These are phyloP conservation scores for Heliopora coerulea DNA, from an alignment of 92 coral and sea anemone genomes.

Conservation along the genomic window DNA sequence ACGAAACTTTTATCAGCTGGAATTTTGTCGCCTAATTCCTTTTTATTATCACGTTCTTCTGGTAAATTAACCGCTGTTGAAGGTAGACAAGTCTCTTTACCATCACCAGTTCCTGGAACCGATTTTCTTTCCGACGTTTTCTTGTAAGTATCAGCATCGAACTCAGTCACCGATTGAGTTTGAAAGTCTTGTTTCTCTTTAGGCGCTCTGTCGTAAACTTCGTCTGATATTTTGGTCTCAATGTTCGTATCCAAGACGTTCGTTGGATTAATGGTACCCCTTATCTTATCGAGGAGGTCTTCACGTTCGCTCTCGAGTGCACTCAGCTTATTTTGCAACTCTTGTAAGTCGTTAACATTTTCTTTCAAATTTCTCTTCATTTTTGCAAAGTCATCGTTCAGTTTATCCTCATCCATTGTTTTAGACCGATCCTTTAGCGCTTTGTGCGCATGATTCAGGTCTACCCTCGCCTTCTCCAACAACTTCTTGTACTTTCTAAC, in stretches of 20 bases:
- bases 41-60: neutral
- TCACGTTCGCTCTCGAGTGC: constrained; percentile 10
- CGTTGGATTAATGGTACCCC: neutral
- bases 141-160: constrained; percentile 44
- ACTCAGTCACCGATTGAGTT: too few species aligned
- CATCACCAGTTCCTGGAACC: neutral
- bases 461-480: constrained; percentile 39
- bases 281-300: constrained; percentile 6
- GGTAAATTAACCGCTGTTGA: neutral
- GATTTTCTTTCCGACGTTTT: constrained; percentile 39
- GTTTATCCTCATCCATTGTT: neutral
- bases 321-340: constrained; percentile 13
- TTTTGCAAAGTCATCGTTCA: neutral
- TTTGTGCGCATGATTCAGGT: constrained; percentile 18
- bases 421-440: constrained; percentile 1
- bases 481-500: constrained; percentile 31
- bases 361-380: constrained; percentile 26
- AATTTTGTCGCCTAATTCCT: neutral
- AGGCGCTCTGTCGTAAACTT: constrained; percentile 46
- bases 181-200: constrained; percentile 48
- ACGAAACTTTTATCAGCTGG: neutral
- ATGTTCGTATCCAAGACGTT: neutral
- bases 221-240: constrained; percentile 12
- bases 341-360: constrained; percentile 17
- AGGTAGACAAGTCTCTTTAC: neutral